Evolutionary conservation across 1,140 invertebrate species (phyloP).

Genomic region (Solenopsis invicta): DNA sequence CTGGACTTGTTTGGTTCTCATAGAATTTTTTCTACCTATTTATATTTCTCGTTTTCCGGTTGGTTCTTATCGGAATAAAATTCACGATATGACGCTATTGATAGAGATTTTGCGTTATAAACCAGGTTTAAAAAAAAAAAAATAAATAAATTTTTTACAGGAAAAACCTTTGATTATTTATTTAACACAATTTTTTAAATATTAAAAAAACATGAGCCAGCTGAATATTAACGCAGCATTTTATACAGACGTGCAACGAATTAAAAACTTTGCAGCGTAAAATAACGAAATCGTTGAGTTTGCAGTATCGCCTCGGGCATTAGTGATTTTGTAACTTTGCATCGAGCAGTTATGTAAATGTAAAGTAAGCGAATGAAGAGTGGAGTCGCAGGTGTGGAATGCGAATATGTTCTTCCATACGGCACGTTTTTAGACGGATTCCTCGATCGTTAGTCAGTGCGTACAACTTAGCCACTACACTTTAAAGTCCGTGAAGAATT

Average conservation of each 20-base stretch:
- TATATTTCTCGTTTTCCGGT: too few relatives aligned
- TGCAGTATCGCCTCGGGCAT: neutral
- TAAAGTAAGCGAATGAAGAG: slow-evolving; percentile 32
- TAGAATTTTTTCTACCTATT: too few relatives aligned
- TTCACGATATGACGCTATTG: too few relatives aligned
- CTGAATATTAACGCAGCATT: neutral
- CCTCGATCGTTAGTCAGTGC: slow-evolving; percentile 15
- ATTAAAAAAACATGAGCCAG: neutral
- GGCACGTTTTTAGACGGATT: neutral
- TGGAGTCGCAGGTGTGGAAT: neutral
- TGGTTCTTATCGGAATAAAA: too few relatives aligned
- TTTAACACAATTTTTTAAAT: neutral
- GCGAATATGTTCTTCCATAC: slow-evolving; percentile 3
- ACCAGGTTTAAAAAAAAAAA: too few relatives aligned
- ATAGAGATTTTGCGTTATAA: too few relatives aligned
- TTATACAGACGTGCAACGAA: slow-evolving; percentile 3
- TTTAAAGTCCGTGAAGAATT: neutral
- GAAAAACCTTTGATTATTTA: neutral
- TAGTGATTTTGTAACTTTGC: slow-evolving; percentile 25
- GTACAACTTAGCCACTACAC: neutral
- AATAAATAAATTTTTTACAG: too few relatives aligned
- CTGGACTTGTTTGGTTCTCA: too few relatives aligned
- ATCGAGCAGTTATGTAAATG: slow-evolving; percentile 48
- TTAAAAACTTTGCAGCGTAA: neutral
- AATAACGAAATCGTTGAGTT: neutral